These are phyloP conservation scores for Caenorhabditis sinica DNA, from an alignment of 2,888 invertebrate genomes.

Conservation along the genomic window DNA sequence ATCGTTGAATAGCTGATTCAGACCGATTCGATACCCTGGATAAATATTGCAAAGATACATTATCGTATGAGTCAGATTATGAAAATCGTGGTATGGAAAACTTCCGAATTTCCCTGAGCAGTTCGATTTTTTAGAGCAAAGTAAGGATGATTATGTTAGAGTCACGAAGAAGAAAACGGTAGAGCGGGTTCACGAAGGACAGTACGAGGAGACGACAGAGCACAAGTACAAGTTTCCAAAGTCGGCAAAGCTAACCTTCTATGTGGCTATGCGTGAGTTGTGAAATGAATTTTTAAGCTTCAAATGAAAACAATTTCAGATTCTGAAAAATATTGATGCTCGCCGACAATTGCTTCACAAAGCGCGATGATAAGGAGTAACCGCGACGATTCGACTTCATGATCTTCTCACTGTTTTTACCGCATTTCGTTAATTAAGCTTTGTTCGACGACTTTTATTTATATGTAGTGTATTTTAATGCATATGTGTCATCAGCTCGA, in stretches of 20 bases:
- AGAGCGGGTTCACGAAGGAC: neutral
- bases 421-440: no score
- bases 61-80: neutral
- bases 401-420: no score
- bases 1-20: slow-evolving; percentile 26
- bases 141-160: neutral
- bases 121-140: neutral
- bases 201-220: slow-evolving; percentile 19
- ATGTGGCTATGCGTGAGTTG: slow-evolving; percentile 24
- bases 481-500: slow-evolving; percentile 13
- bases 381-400: no score
- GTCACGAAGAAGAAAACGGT: slow-evolving; percentile 3
- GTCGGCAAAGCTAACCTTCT: slow-evolving; percentile 20
- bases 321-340: neutral
- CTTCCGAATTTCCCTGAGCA: neutral
- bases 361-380: neutral
- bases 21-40: slow-evolving; percentile 15
- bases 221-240: slow-evolving; percentile 28
- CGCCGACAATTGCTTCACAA: neutral
- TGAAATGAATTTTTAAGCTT: neutral
- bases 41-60: slow-evolving; percentile 8
- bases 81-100: neutral
- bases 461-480: neutral
- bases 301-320: slow-evolving; percentile 4
- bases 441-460: neutral